A percentile compares a stretch with the other conserved stretches of the same genome.
Evolutionary conservation across 2,797 vertebrate species (phyloP).

Genomic region (Gambelia wislizenii): DNA sequence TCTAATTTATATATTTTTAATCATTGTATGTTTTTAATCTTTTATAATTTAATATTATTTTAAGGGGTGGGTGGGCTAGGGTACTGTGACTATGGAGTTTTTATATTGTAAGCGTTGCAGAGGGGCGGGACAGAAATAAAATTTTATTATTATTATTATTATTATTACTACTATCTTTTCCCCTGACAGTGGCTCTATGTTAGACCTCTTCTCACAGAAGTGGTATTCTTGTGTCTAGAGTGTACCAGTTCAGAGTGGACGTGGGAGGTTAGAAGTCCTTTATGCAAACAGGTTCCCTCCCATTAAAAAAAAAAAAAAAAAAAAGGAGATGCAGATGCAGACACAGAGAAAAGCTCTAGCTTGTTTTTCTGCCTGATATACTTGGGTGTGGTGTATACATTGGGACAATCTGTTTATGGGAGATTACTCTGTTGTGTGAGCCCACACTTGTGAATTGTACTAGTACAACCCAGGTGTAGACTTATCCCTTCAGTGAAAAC

Average conservation of each 20-base stretch:
- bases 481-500: neutral
- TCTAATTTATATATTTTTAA: too few species aligned
- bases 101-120: too few species aligned
- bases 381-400: neutral
- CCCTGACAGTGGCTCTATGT: neutral
- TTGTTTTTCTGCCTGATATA: neutral
- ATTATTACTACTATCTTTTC: too few species aligned
- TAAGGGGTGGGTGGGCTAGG: too few species aligned
- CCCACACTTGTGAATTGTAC: neutral
- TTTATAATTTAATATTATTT: too few species aligned
- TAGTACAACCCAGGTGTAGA: neutral
- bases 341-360: neutral
- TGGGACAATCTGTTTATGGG: too few species aligned
- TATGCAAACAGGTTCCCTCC: too few species aligned
- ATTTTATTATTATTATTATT: too few species aligned
- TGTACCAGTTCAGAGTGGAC: neutral
- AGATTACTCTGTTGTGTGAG: neutral
- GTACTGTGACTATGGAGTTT: too few species aligned
- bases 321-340: conserved; percentile 28
- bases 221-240: neutral
- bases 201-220: neutral
- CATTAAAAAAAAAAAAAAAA: neutral
- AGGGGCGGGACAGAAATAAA: too few species aligned
- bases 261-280: neutral
- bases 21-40: too few species aligned